Evolutionary conservation across 2,888 invertebrate genomes (phyloP), one percentile per base, ranked within the genome.

Genomic region (Drosophila paramelanica): DNA sequence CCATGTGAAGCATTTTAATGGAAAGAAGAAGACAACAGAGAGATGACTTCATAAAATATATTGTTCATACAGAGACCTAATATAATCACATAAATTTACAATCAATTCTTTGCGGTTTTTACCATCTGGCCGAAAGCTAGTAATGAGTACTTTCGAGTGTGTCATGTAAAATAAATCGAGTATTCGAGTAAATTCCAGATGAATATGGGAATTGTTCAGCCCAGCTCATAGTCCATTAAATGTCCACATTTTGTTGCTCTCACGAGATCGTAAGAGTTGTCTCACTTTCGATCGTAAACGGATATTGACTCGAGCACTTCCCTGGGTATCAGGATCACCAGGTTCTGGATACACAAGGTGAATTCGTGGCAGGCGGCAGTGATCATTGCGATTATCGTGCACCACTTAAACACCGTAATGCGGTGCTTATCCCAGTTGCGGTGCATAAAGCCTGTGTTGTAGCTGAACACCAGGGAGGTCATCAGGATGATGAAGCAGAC

Each of bases 401-500:
- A 38, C 5, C 25, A 14, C 27, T 73, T 81, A 0, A 81, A 25
- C 1, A 31, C 1, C 0, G 0, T 1, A 10, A 83, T 50, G 5
- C 45, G 10, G 0, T 17, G 0, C 0, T 10, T 0, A 0, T 5
- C 2, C 76, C 81, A 83, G 27, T 83, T 61, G 39, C 61, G 51
- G 0, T 60, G 49, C 3, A 59, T 57, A 33, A 78, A 83, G 1
- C 67, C 79, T n/a, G 65, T 38, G n/a, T 70, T 73, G 39, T 61
- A 73, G 61, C 67, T 53, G 13, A 69, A 73, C 38, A 67, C 23
- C 25, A 67, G 53, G 1, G 79, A 51, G 7, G 46, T 38, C 56
- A 65, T 56, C 5, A 69, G 7, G 7, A 42, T 0, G 0, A 67
- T 1, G 6, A 73, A 76, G 14, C 69, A 43, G 0, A 8, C 0